Conservation (phyloP, 2,888 invertebrate genomes). For the Scaeva pyrastri region DNA sequence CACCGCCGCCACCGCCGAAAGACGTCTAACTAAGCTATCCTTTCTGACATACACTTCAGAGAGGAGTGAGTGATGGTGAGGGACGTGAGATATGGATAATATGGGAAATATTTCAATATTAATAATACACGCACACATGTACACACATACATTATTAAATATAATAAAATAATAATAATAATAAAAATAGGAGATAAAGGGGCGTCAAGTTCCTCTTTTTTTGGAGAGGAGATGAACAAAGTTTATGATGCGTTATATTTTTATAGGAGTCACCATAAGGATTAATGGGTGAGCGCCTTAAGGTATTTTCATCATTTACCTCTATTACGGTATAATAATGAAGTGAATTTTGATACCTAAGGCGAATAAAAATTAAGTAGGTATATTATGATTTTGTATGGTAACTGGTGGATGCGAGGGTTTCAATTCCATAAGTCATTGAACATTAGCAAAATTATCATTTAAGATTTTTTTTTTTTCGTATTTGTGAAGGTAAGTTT, state of each 20-base stretch:
- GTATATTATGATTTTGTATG: not conserved
- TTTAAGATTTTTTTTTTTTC: not conserved
- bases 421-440: not conserved
- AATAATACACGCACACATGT: constrained; percentile 31
- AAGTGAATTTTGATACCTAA: not conserved
- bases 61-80: not conserved
- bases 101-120: constrained; percentile 47
- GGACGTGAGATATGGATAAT: constrained; percentile 49
- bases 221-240: constrained; percentile 25
- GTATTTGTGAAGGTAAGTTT: no score
- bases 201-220: not conserved
- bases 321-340: not conserved
- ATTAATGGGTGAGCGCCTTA: constrained; percentile 26
- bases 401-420: not conserved
- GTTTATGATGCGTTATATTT: constrained; percentile 57
- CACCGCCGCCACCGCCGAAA: no score
- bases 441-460: not conserved
- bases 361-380: not conserved
- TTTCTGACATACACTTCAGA: not conserved
- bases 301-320: not conserved
- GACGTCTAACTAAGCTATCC: not conserved
- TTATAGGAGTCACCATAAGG: constrained; percentile 34
- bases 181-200: not conserved
- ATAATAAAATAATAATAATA: not conserved
- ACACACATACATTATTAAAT: not conserved